Evolutionary conservation across 2,113 vertebrate species (phyloP).

Genomic region (Platichthys stellatus): DNA sequence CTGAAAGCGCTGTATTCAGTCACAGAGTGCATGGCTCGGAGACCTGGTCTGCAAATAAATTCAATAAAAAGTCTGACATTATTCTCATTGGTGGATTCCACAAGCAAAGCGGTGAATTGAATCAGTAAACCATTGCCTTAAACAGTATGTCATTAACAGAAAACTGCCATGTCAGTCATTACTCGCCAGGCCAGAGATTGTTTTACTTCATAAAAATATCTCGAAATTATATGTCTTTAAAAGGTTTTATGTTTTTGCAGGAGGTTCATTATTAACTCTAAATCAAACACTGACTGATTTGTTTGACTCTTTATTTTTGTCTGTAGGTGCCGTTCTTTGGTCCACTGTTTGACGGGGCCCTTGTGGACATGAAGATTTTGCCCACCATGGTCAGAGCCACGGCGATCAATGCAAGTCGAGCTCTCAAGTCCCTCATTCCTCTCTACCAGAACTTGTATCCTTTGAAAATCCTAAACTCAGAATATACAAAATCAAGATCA

Average conservation of each 20-base stretch:
- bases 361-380: slow-evolving; percentile 97
- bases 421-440: slow-evolving; percentile 96
- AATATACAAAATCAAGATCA: slow-evolving; percentile 2
- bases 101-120: slow-evolving; percentile 68
- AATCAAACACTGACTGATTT: neutral
- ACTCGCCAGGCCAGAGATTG: slow-evolving; percentile 8
- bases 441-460: slow-evolving; percentile 99
- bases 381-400: slow-evolving; percentile 97
- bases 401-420: slow-evolving; percentile 97
- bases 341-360: slow-evolving; percentile 97
- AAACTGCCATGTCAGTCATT: slow-evolving; percentile 29
- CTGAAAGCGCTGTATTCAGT: slow-evolving; percentile 69
- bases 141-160: slow-evolving; percentile 27
- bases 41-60: slow-evolving; percentile 70
- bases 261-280: neutral
- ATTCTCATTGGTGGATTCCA: slow-evolving; percentile 73
- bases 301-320: slow-evolving; percentile 9
- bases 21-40: slow-evolving; percentile 53
- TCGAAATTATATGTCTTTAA: neutral
- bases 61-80: slow-evolving; percentile 60
- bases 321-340: slow-evolving; percentile 96
- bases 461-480: slow-evolving; percentile 68
- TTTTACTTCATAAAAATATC: slow-evolving; percentile 7
- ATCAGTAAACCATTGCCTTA: slow-evolving; percentile 55
- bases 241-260: neutral